These are phyloP conservation scores for Chrysopilus asiliformis DNA, from an alignment of 2,888 invertebrate species.

Conservation along the genomic window DNA sequence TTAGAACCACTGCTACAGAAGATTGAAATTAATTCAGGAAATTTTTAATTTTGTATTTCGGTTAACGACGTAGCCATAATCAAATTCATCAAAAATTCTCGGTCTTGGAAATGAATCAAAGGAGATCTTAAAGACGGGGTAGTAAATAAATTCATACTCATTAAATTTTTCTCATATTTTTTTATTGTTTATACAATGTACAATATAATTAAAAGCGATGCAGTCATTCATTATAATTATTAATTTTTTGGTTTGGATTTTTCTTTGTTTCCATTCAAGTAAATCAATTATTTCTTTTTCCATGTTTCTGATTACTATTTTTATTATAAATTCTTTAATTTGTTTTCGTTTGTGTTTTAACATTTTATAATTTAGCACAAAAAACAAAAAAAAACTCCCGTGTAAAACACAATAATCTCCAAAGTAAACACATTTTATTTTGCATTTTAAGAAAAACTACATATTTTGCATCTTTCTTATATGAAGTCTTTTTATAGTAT, in stretches of 20 bases:
- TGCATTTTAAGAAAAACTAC: too few species aligned
- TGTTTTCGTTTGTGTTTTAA: not conserved
- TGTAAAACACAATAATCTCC: not conserved
- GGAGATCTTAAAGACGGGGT: too few species aligned
- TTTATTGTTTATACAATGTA: slow-evolving; percentile 16
- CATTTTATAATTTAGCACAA: not conserved
- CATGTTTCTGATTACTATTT: not conserved
- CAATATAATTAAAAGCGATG: slow-evolving; percentile 17
- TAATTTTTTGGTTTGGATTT: not conserved
- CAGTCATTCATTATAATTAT: slow-evolving; percentile 13
- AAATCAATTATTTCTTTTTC: not conserved
- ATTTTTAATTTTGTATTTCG: too few species aligned
- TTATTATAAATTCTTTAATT: not conserved
- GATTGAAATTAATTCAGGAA: too few species aligned
- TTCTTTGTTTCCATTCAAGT: not conserved
- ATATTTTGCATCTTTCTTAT: too few species aligned
- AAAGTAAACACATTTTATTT: not conserved
- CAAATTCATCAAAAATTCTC: too few species aligned
- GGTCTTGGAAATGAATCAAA: too few species aligned
- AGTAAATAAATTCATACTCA: too few species aligned
- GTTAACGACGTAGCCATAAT: too few species aligned
- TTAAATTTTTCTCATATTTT: slow-evolving; percentile 9
- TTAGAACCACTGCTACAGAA: too few species aligned
- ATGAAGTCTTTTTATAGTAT: too few species aligned
- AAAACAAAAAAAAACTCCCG: not conserved